Percentiles rank a stretch among this genome's conserved stretches.
These are phyloP conservation scores for Ceratoteleas bidentatus DNA, from an alignment of 1,140 invertebrate species.

Conservation along the genomic window DNA sequence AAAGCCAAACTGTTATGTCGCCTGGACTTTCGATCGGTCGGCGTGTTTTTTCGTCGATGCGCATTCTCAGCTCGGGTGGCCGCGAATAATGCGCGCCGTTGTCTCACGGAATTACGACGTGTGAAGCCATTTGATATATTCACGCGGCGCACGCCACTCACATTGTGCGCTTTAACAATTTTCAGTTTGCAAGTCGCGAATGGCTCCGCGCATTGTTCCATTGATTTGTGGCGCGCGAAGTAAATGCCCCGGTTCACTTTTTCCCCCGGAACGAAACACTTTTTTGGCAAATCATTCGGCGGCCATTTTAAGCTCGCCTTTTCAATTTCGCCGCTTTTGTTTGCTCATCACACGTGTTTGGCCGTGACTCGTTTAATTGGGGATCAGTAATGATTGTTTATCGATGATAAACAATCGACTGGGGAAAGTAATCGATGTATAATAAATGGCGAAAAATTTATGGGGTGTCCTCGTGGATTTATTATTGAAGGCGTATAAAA, in stretches of 20 bases:
- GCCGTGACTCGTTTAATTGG: not conserved
- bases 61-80: constrained; percentile 45
- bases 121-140: constrained; percentile 49
- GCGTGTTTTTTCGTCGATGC: constrained; percentile 37
- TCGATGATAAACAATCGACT: not conserved
- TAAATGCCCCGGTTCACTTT: constrained; percentile 14
- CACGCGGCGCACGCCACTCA: constrained; percentile 18
- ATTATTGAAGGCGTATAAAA: no score
- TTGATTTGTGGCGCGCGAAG: constrained; percentile 33
- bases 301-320: not conserved
- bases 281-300: not conserved
- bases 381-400: not conserved
- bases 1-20: constrained; percentile 59
- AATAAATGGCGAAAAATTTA: no score
- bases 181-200: constrained; percentile 30
- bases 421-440: no score
- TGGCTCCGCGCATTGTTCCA: constrained; percentile 25
- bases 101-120: constrained; percentile 46
- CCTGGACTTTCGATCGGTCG: constrained; percentile 39
- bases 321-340: constrained; percentile 9
- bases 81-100: constrained; percentile 50
- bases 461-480: no score
- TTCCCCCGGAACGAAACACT: not conserved
- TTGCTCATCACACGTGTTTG: not conserved
- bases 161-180: constrained; percentile 30